Base-by-base conservation (phyloP, 1,140 invertebrate species). In the Charaxes varanes region DNA sequence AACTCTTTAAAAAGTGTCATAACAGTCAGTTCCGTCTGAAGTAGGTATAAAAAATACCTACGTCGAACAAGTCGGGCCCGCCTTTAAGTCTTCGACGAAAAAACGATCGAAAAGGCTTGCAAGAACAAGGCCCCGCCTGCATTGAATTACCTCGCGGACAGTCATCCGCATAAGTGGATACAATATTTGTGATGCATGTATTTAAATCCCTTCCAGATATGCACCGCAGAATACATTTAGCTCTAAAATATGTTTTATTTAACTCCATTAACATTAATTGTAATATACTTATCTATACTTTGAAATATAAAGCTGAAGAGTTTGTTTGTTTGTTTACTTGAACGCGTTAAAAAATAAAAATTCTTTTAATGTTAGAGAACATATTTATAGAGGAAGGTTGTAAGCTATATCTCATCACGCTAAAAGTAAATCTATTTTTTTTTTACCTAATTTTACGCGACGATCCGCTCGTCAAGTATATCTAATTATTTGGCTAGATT, bases 31-130 rank as follows among this genome's bases (percentile, higher is more conserved):
- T 28, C 19, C 13, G 17, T 16, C 35, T 28, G 10, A 1, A 31
- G 35, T 38, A 19, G 16, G 6, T 21, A 38, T 27, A 38, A 38
- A 38, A 38, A 38, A 38, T 38, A 19, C 11, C 6, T 16, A 28
- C n/a, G 7, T 12, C 11, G 14, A 26, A 17, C 26, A 13, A 16
- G 16, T 6, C 14, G 6, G 35, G 35, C 35, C 24, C 35, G 35
- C 35, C 35, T 38, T n/a, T 38, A 27, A 38, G 27, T 38, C 35
- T 28, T 19, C 22, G 12, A 8, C 18, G 16, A 15, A 28, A 38
- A 38, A 38, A 28, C 8, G 7, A 10, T n/a, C 28, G 18, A 31
- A 31, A 31, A 31, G 28, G 28, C 28, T 28, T 31, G 35, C 26
- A 28, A 38, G 26, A 28, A 6, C 10, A 22, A 28, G 23, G 12